phyloP scores from a whole-genome alignment of 2,888 invertebrate genomes.

The Arrhopalites spinosus region DNA sequence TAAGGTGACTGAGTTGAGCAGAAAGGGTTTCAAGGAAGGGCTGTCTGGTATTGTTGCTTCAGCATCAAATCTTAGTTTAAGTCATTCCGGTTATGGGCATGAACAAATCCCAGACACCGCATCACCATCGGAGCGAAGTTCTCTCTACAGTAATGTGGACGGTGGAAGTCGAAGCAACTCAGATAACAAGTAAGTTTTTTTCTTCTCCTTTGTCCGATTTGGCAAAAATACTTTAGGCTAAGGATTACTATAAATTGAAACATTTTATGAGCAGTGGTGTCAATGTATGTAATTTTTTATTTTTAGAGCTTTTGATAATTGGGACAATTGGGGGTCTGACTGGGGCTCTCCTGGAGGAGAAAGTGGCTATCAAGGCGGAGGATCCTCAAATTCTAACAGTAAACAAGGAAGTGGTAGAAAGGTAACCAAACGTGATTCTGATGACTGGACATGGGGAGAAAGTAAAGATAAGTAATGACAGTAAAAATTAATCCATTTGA shows the following conservation, averaged over 20 bases:
- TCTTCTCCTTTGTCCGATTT: neutral
- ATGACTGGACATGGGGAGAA: slow-evolving; percentile 55
- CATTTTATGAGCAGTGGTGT: no score
- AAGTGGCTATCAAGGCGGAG: slow-evolving; percentile 47
- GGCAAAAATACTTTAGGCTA: no score
- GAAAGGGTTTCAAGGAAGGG: slow-evolving; percentile 54
- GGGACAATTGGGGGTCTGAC: slow-evolving; percentile 52
- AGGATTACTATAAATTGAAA: no score
- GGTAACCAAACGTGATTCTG: slow-evolving; percentile 44
- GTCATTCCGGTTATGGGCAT: slow-evolving; percentile 49
- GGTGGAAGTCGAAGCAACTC: neutral
- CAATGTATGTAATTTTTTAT: neutral
- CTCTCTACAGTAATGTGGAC: slow-evolving; percentile 21
- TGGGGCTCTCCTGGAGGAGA: slow-evolving; percentile 44
- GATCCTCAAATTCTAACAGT: slow-evolving; percentile 34
- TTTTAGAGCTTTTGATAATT: slow-evolving; percentile 34
- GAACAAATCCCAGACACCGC: slow-evolving; percentile 52
- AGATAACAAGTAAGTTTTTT: slow-evolving; percentile 13
- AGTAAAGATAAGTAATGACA: slow-evolving; percentile 40
- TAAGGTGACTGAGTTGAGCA: slow-evolving; percentile 50
- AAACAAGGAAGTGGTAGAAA: slow-evolving; percentile 19
- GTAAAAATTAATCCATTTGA: neutral
- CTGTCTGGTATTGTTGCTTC: slow-evolving; percentile 54
- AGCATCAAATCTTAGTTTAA: slow-evolving; percentile 48
- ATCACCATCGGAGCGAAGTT: slow-evolving; percentile 47